phyloP scores from a whole-genome alignment of 2,113 vertebrate genomes.

The Glareola pratincola region DNA sequence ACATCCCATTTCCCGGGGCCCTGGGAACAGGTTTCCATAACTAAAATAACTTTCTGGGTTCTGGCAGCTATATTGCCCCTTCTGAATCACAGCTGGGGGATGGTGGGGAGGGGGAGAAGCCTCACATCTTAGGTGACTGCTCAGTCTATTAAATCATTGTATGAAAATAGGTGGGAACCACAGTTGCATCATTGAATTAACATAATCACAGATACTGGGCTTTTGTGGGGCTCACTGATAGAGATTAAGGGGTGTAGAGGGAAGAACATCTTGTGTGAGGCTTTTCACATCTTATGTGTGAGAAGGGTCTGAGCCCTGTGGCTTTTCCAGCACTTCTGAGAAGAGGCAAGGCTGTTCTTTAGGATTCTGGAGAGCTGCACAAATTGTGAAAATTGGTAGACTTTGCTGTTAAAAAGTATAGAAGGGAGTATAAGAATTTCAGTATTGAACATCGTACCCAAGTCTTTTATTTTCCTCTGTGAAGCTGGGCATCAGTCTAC shows the following conservation, averaged over 20 bases:
- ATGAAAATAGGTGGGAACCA: neutral
- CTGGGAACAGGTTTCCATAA: neutral
- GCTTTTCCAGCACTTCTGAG: neutral
- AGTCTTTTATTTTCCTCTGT: neutral
- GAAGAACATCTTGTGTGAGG: neutral
- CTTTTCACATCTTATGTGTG: neutral
- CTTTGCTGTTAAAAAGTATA: neutral
- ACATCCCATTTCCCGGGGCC: neutral
- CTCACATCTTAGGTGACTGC: neutral
- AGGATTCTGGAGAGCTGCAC: neutral
- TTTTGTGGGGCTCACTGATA: neutral
- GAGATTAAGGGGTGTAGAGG: neutral
- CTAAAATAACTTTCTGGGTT: neutral
- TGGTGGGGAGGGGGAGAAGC: neutral
- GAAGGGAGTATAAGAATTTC: neutral
- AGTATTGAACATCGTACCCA: neutral
- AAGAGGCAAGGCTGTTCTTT: neutral
- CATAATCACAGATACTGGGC: neutral
- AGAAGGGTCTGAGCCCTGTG: neutral
- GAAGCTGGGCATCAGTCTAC: neutral
- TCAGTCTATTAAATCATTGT: neutral
- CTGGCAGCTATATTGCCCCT: neutral
- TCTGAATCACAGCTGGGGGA: neutral
- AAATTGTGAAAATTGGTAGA: neutral
- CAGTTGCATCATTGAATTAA: neutral